Percentiles rank a stretch among this genome's conserved stretches.
These are phyloP conservation scores for Zele albiditarsus DNA, from an alignment of 2,888 invertebrate species.

Conservation along the genomic window DNA sequence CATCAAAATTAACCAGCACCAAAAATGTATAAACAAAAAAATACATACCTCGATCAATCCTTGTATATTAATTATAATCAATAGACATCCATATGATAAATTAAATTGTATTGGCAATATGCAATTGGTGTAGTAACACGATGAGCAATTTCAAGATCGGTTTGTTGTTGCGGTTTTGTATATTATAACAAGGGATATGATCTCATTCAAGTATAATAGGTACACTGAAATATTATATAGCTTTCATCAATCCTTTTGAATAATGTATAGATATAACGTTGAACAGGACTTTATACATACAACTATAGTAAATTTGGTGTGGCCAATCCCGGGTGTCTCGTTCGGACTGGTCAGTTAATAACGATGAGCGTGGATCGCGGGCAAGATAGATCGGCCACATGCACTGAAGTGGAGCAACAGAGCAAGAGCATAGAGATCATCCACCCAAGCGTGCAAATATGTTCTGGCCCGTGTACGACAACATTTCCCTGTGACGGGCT, in stretches of 20 bases:
- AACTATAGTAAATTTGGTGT: neutral
- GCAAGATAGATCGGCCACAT: conserved; percentile 7
- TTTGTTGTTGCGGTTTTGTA: neutral
- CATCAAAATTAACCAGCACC: no score
- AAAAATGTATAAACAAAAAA: neutral
- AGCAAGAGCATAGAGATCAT: neutral
- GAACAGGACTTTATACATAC: conserved; percentile 4
- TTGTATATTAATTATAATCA: neutral
- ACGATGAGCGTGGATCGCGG: conserved; percentile 54
- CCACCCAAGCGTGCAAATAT: conserved; percentile 22
- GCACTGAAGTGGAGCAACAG: conserved; percentile 4
- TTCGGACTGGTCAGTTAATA: conserved; percentile 71
- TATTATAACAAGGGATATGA: conserved; percentile 17
- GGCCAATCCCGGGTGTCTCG: conserved; percentile 69
- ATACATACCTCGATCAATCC: neutral
- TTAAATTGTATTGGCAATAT: neutral
- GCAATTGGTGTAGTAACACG: neutral
- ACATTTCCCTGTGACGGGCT: conserved; percentile 32
- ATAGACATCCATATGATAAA: neutral
- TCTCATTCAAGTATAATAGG: conserved; percentile 16
- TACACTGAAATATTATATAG: conserved; percentile 5
- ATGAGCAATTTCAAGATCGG: conserved; percentile 5
- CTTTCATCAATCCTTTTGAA: conserved; percentile 60
- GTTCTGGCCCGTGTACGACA: conserved; percentile 43
- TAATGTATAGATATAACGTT: conserved; percentile 45